Evolutionary conservation across 2,113 vertebrate species (phyloP).

Genomic region (Nannospalax galili): DNA sequence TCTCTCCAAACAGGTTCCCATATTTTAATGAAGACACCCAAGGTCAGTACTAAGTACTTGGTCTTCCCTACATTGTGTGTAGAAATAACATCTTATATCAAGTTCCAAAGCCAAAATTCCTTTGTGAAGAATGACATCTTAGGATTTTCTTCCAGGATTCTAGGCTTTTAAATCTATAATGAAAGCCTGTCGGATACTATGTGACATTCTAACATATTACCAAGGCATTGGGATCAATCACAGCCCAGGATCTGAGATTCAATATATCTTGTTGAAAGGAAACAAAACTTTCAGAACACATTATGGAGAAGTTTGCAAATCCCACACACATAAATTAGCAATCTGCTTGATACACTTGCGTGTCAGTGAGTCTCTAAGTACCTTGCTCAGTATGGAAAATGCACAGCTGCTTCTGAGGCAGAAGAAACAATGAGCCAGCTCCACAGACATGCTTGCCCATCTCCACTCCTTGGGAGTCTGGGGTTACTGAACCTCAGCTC

Average conservation of each 20-base stretch:
- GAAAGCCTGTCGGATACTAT: conserved; percentile 82
- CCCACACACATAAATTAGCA: conserved; percentile 75
- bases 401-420: not conserved
- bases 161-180: conserved; percentile 81
- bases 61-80: not conserved
- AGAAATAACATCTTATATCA: not conserved
- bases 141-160: conserved; percentile 72
- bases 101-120: conserved; percentile 46
- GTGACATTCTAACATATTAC: conserved; percentile 80
- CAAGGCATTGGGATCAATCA: conserved; percentile 82
- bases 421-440: not conserved
- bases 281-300: conserved; percentile 83
- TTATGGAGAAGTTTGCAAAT: conserved; percentile 75
- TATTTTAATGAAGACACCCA: not conserved
- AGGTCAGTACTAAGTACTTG: not conserved
- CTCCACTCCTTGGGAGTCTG: rapidly evolving
- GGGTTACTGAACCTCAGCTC: not conserved
- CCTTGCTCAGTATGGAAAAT: rapidly evolving
- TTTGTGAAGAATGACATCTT: conserved; percentile 75
- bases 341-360: conserved; percentile 25
- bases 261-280: conserved; percentile 79
- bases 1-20: not conserved
- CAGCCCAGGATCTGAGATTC: conserved; percentile 71
- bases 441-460: not conserved
- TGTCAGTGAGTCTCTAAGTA: conserved; percentile 47